Percentiles rank a stretch among this genome's conserved stretches.
Conservation (phyloP, 2,888 invertebrate species). For the Neria commutata region DNA sequence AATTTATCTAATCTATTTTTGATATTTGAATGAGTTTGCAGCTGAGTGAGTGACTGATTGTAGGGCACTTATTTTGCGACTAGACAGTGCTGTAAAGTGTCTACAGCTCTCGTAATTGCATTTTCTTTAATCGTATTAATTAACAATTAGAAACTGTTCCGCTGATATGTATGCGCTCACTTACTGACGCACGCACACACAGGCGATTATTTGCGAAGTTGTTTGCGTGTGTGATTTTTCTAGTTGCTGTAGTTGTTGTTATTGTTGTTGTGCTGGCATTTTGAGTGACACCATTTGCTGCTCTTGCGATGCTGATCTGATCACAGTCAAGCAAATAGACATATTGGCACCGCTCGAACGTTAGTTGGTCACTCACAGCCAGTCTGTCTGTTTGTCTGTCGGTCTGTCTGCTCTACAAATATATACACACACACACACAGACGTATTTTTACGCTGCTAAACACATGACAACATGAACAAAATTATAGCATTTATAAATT, state of each 20-base stretch:
- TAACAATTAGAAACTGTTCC: too few relatives aligned
- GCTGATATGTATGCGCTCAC: too few relatives aligned
- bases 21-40: too few relatives aligned
- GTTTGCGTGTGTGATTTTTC: neutral
- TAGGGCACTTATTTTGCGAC: too few relatives aligned
- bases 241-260: neutral
- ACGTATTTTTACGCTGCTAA: too few relatives aligned
- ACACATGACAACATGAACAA: too few relatives aligned
- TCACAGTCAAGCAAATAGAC: neutral
- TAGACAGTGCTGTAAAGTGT: too few relatives aligned
- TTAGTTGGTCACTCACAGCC: neutral
- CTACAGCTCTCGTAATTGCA: neutral
- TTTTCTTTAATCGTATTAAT: neutral
- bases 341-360: slow-evolving; percentile 1
- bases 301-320: neutral
- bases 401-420: too few relatives aligned
- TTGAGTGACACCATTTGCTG: neutral
- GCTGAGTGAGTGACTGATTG: too few relatives aligned
- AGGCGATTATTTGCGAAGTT: neutral
- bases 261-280: neutral
- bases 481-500: too few relatives aligned
- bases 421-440: too few relatives aligned
- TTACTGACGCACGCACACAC: neutral
- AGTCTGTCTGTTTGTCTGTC: neutral
- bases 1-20: too few relatives aligned